phyloP scores from a whole-genome alignment of 2,797 vertebrate species.

The Anguilla anguilla region DNA sequence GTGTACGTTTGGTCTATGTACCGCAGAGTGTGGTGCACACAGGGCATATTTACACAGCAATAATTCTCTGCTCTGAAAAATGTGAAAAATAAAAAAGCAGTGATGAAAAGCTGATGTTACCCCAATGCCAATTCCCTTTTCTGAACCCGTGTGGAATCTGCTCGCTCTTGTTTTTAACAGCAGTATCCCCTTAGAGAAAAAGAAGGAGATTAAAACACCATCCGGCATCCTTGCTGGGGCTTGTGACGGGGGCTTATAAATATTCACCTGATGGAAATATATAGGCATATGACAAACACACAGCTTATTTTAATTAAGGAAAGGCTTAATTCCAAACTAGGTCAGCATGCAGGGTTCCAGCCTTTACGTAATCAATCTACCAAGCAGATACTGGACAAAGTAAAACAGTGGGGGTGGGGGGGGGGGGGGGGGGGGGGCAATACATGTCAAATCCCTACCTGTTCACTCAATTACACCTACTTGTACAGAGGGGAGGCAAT shows the following conservation, averaged over 20 bases:
- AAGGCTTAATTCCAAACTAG: not conserved
- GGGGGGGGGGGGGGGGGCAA: not conserved
- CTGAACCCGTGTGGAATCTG: conserved; percentile 82
- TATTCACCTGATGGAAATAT: not conserved
- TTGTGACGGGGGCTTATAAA: conserved; percentile 22
- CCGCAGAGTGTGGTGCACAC: conserved; percentile 42
- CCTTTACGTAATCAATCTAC: not conserved
- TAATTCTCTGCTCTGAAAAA: conserved; percentile 25
- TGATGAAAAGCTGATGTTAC: conserved; percentile 65
- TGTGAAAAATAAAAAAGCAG: conserved; percentile 39
- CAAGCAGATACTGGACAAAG: not conserved
- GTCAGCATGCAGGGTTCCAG: conserved; percentile 12
- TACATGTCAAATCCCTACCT: not conserved
- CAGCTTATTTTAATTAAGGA: conserved; percentile 9
- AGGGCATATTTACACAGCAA: conserved; percentile 41
- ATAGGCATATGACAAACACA: conserved; percentile 11
- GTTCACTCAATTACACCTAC: not conserved
- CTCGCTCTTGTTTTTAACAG: conserved; percentile 83
- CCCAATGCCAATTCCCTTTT: conserved; percentile 85
- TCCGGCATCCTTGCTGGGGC: conserved; percentile 32
- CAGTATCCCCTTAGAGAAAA: conserved; percentile 80
- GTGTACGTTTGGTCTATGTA: conserved; percentile 27
- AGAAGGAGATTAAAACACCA: conserved; percentile 74
- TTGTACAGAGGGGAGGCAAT: not conserved
- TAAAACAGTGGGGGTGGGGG: too few species aligned